Conservation (phyloP, 2,113 vertebrate genomes). For the Dicrurus megarhynchus region DNA sequence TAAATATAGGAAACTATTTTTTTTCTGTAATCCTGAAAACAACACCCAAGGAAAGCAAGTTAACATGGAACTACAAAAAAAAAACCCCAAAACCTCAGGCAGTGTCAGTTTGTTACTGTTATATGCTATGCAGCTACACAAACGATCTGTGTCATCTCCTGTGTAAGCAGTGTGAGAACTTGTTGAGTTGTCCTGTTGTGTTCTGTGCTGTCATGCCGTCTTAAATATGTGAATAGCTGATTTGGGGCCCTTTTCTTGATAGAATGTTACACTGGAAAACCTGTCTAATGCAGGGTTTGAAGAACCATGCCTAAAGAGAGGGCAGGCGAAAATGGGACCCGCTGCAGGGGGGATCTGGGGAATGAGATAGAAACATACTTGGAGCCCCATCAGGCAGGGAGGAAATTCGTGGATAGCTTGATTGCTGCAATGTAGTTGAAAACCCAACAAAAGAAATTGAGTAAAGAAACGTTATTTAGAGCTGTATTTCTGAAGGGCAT, state of each 20-base stretch:
- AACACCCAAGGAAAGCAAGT: not conserved
- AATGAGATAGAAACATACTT: not conserved
- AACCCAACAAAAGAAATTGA: constrained; percentile 4
- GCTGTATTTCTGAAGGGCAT: constrained; percentile 68
- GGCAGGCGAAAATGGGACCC: not conserved
- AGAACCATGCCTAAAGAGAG: not conserved
- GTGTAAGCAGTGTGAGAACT: not conserved
- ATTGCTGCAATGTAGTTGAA: constrained; percentile 1
- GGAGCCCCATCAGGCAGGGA: not conserved
- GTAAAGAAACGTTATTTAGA: constrained; percentile 67
- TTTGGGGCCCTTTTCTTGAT: not conserved
- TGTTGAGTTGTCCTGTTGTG: not conserved
- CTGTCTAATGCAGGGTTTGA: not conserved
- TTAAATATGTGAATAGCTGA: not conserved
- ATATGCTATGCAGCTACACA: not conserved
- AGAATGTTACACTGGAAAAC: not conserved
- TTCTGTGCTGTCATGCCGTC: not conserved
- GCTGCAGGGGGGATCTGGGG: not conserved
- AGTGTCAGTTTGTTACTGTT: not conserved
- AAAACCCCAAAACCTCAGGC: not conserved
- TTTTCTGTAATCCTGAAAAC: not conserved
- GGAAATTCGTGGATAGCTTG: not conserved
- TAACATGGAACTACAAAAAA: not conserved
- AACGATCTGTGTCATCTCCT: not conserved
- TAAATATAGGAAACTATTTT: not conserved